phyloP scores from a whole-genome alignment of 2,797 vertebrate species.

The Myotis daubentonii region DNA sequence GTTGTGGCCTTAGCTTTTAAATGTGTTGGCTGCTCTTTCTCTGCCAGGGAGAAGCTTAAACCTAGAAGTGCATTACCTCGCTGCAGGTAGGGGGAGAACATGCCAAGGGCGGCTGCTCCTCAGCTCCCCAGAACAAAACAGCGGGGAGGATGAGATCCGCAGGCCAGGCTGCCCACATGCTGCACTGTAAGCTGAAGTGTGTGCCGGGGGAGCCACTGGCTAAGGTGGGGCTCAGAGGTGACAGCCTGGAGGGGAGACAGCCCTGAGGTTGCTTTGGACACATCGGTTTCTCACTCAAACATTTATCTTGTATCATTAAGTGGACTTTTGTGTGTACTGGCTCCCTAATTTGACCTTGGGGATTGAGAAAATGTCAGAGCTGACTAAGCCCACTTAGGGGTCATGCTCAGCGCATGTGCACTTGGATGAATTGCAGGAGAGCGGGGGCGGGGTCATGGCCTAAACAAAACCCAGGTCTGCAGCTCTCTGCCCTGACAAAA shows the following conservation, averaged over 20 bases:
- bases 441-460: neutral
- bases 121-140: neutral
- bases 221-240: neutral
- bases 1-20: neutral
- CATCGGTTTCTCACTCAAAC: neutral
- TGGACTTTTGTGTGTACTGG: neutral
- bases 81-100: neutral
- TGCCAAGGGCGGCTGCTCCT: neutral
- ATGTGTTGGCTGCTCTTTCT: constrained; percentile 41
- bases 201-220: neutral
- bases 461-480: neutral
- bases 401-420: neutral
- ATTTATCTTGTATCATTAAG: neutral
- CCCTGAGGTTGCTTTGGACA: neutral
- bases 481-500: neutral
- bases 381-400: neutral
- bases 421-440: neutral
- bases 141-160: neutral
- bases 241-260: neutral
- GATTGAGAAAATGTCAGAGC: neutral
- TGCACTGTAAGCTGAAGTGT: neutral
- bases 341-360: neutral
- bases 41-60: neutral
- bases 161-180: neutral
- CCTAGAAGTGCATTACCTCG: neutral